A percentile compares a stretch with the other conserved stretches of the same genome.
Evolutionary conservation across 2,113 vertebrate genomes (phyloP).

Genomic region (Apistogramma diplotaenia): DNA sequence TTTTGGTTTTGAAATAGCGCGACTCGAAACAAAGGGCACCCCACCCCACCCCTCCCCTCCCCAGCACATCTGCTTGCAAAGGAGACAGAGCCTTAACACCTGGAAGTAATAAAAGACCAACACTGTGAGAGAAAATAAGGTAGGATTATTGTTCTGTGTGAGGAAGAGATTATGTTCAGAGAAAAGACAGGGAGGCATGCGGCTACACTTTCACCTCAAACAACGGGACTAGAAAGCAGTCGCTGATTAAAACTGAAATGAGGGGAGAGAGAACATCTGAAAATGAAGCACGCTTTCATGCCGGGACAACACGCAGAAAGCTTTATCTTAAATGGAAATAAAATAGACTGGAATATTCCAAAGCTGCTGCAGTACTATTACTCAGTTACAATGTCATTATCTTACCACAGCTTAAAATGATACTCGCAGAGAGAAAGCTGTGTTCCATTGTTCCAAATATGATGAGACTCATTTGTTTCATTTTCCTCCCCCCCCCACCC

Average conservation of each 20-base stretch:
- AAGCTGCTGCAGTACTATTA: slow-evolving; percentile 29
- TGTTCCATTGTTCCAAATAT: slow-evolving; percentile 23
- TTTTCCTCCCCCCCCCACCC: not conserved
- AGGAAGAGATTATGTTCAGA: slow-evolving; percentile 76
- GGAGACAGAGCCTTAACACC: slow-evolving; percentile 74
- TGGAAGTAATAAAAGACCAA: slow-evolving; percentile 79
- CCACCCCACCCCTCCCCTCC: not conserved
- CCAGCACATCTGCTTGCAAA: slow-evolving; percentile 69
- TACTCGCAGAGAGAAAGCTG: slow-evolving; percentile 21
- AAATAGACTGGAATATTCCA: slow-evolving; percentile 42
- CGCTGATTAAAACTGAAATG: slow-evolving; percentile 69
- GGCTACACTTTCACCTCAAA: slow-evolving; percentile 70
- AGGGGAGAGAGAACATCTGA: slow-evolving; percentile 46
- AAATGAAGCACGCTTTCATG: slow-evolving; percentile 51
- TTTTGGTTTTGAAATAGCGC: slow-evolving; percentile 66
- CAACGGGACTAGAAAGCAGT: slow-evolving; percentile 60
- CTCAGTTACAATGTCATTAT: slow-evolving; percentile 53
- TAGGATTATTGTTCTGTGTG: slow-evolving; percentile 79
- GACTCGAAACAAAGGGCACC: slow-evolving; percentile 67
- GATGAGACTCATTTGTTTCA: slow-evolving; percentile 53
- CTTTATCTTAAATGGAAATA: slow-evolving; percentile 61
- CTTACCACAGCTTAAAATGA: slow-evolving; percentile 42
- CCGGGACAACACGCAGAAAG: slow-evolving; percentile 54
- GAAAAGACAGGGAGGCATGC: slow-evolving; percentile 70
- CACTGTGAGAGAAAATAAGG: slow-evolving; percentile 73